Percentiles rank a stretch among this genome's conserved stretches.
phyloP scores from a whole-genome alignment of 1,140 invertebrate species.

The Telenomus remus region DNA sequence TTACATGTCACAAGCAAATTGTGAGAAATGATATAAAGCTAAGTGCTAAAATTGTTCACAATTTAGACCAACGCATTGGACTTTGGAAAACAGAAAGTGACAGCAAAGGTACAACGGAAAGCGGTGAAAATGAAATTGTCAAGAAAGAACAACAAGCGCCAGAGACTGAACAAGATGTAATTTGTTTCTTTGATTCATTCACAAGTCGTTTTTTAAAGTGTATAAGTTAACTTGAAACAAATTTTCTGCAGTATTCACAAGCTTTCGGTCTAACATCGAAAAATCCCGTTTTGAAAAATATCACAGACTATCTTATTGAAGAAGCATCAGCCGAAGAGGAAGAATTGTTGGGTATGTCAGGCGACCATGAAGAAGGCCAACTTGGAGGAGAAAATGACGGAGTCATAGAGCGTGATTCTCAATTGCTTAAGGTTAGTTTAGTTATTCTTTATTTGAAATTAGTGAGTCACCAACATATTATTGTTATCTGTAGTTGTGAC shows the following conservation, averaged over 20 bases:
- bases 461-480: too few relatives aligned
- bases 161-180: conserved; percentile 68
- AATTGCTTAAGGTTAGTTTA: conserved; percentile 82
- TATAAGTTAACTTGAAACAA: not conserved
- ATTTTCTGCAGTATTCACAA: conserved; percentile 55
- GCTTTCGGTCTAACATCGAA: conserved; percentile 89
- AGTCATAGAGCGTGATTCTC: conserved; percentile 87
- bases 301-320: conserved; percentile 98
- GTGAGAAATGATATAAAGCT: conserved; percentile 94
- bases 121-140: conserved; percentile 37
- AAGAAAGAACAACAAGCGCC: conserved; percentile 63
- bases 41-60: conserved; percentile 95
- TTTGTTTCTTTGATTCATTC: not conserved
- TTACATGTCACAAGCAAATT: conserved; percentile 93
- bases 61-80: conserved; percentile 89
- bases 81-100: conserved; percentile 82
- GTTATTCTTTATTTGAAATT: not conserved
- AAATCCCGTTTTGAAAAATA: conserved; percentile 97
- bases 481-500: too few relatives aligned
- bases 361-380: conserved; percentile 78
- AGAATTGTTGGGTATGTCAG: conserved; percentile 88
- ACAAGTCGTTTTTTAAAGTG: not conserved
- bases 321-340: conserved; percentile 99
- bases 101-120: conserved; percentile 64
- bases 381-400: conserved; percentile 74